Evolutionary conservation across 2,113 vertebrate genomes (phyloP).

Genomic region (Nothoprocta perdicaria): DNA sequence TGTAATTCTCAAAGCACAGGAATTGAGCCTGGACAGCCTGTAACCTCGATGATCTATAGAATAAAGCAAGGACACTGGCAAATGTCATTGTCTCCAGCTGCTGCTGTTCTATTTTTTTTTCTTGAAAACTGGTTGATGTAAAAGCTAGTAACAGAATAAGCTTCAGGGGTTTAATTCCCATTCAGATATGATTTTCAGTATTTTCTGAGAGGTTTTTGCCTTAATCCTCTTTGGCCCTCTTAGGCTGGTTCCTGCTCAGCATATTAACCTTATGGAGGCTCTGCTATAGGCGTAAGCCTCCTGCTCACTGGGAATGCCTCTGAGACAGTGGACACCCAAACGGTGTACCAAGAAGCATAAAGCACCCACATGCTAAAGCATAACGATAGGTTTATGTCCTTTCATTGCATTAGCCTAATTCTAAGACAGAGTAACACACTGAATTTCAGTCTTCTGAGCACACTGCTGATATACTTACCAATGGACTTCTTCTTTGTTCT

Average conservation of each 20-base stretch:
- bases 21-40: not conserved
- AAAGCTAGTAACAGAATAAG: not conserved
- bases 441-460: not conserved
- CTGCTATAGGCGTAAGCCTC: not conserved
- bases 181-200: not conserved
- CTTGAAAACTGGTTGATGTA: not conserved
- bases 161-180: not conserved
- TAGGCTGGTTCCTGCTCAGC: not conserved
- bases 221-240: not conserved
- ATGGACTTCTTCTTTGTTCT: not conserved
- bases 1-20: not conserved
- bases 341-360: not conserved
- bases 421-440: not conserved
- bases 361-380: not conserved
- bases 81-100: not conserved
- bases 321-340: not conserved
- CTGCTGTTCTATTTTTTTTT: not conserved
- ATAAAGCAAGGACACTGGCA: not conserved
- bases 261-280: not conserved
- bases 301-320: not conserved
- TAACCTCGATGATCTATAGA: not conserved
- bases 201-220: not conserved
- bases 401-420: not conserved
- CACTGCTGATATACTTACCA: not conserved
- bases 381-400: not conserved